Percentiles rank a stretch among this genome's conserved stretches.
Conservation (phyloP, 2,113 vertebrate species). For the Nothoprocta pentlandii region DNA sequence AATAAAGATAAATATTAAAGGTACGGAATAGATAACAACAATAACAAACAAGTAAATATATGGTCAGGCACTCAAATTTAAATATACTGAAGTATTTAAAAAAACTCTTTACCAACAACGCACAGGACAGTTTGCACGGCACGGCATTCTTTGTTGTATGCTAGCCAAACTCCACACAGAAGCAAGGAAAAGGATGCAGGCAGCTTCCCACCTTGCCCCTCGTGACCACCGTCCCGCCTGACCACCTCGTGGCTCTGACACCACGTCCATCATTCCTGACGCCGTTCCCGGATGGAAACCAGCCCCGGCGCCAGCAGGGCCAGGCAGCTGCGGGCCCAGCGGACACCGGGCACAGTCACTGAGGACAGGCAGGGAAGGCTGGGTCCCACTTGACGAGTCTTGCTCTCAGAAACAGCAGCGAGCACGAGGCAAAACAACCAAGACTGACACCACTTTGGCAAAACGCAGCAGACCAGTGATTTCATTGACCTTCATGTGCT, state of each 20-base stretch:
- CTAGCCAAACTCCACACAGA: neutral
- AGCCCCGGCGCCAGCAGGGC: neutral
- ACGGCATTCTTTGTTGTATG: neutral
- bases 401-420: neutral
- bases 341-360: neutral
- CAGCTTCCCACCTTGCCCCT: neutral
- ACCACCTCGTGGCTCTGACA: neutral
- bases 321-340: neutral
- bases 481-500: neutral
- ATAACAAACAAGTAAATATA: neutral
- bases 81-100: neutral
- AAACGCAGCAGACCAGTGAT: neutral
- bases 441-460: neutral
- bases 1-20: neutral
- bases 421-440: neutral
- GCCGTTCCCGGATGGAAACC: neutral
- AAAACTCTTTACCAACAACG: neutral
- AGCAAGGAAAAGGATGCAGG: neutral
- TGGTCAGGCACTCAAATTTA: neutral
- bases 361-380: neutral
- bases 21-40: neutral
- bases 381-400: neutral
- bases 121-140: accelerated
- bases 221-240: neutral
- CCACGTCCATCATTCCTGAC: neutral